Evolutionary conservation across 2,888 invertebrate species (phyloP), one percentile per base, ranked within the genome.

Genomic region (Tachina grossa): DNA sequence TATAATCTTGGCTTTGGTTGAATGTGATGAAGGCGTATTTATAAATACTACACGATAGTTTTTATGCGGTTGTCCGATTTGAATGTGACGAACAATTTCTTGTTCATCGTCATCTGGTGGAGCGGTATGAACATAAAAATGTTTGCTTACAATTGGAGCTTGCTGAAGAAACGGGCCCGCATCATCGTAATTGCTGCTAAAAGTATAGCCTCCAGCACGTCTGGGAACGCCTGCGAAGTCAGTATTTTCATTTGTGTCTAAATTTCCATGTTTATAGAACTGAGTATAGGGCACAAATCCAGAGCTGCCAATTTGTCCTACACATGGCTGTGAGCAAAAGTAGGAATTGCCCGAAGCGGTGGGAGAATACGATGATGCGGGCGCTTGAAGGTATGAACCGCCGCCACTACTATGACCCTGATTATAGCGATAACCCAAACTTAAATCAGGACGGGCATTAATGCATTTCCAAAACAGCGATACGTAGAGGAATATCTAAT

Each of bases 21-120:
- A 87, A 53, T 89, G 89, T 39, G 91, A 90, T 1, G 91, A 87
- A n/a, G 92, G 92, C 0, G 92, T 89, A 68, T 92, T 91, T 86
- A 92, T 92, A 88, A 92, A 92, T 13, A 92, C 90, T 13, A 92
- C 92, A 9, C 90, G 90, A 83, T 92, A 92, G 87, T 92, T 91
- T 88, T 90, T 91, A 69, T 89, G 89, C 8, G 90, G 90, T 13
- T 89, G 89, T 77, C 92, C 92, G 49, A 92, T 89, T 16, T 90
- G 92, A 68, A 92, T 87, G 19, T 92, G 89, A 61, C 91, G 90
- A 9, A 90, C 90, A 71, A 92, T 89, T 83, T 91, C 90, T 74
- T 91, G 89, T 51, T 91, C 90, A 43, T 91, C 91, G 68, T 90
- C 90, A 76, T 92, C 92, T 85, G 91, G 91, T 65, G 92, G 92